phyloP scores from a whole-genome alignment of 92 coral and sea anemone species.

The Pocillopora meandrina region DNA sequence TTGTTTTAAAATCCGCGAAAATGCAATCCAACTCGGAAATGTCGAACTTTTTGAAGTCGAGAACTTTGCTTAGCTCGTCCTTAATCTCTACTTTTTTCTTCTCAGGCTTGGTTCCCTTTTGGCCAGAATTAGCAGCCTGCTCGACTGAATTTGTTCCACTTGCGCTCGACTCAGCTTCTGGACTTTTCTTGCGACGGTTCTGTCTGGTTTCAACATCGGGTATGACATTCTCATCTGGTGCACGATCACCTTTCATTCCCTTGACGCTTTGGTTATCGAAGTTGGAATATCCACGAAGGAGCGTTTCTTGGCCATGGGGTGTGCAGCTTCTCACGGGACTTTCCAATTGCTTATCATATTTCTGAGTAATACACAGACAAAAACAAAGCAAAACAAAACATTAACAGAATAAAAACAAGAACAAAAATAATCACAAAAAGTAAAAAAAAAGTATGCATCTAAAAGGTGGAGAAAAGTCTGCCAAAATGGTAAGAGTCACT shows the following conservation, averaged over 20 bases:
- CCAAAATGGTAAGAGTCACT: too few relatives aligned
- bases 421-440: too few relatives aligned
- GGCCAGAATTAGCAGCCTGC: background rate
- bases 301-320: too few relatives aligned
- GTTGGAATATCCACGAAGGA: background rate
- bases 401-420: too few relatives aligned
- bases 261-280: too few relatives aligned
- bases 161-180: background rate
- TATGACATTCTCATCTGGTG: background rate
- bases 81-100: background rate
- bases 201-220: slow-evolving; percentile 8
- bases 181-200: background rate
- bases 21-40: slow-evolving; percentile 71
- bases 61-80: slow-evolving; percentile 14
- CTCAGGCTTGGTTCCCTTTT: background rate
- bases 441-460: too few relatives aligned
- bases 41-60: slow-evolving; percentile 57
- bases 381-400: too few relatives aligned
- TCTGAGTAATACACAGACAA: too few relatives aligned
- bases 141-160: background rate
- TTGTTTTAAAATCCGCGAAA: slow-evolving; percentile 55
- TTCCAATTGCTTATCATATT: background rate
- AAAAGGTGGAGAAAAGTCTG: too few relatives aligned
- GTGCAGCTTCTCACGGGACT: background rate
- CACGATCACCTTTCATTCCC: too few relatives aligned